Evolutionary conservation across 92 coral and sea anemone species (phyloP), one percentile per base, ranked within the genome.

Genomic region (Metridium senile): DNA sequence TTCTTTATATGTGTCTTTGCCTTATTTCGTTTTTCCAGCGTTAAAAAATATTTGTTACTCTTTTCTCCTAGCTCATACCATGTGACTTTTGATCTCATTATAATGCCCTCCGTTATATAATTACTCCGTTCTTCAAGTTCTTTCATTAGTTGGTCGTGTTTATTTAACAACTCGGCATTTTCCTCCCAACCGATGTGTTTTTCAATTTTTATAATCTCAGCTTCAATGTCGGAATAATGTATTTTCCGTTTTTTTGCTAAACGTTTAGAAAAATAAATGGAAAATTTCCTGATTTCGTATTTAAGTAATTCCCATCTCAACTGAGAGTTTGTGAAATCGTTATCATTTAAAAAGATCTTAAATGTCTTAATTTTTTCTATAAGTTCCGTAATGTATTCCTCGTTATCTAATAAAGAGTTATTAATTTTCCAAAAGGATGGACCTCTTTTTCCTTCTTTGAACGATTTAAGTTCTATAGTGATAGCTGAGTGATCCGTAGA

Each of bases 11-110:
- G 71, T 19, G 16, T 75, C 68, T 77, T 76, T 46, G 23, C 69
- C 29, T 30, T 75, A n/a, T n/a, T 76, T 76, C 66, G 65, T 76
- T 83, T 76, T 69, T 56, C 74, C 11, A 82, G 82, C 28, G 66
- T 82, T 13, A 67, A 29, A 66, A 81, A 74, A 64, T 66, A 74
- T 66, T 81, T 74, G n/a, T 30, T 68, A 51, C 31, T 43, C 58
- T 82, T 75, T 34, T 84, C 84, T 26, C 79, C 73, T 19, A 8
- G 28, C 63, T 57, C 63, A 57, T 57, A 20, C 28, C 25, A 20
- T 8, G 7, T 6, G 3, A 7, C 63, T 20, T 20, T 26, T 8
- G 23, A 4, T 57, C 63, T 57, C 22, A 57, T 20, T 4, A 39
- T 39, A 39, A 39, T 39, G 8, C 49, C 49, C 49, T 39, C 49